phyloP scores from a whole-genome alignment of 2,113 vertebrate species.

The Seriola quinqueradiata region DNA sequence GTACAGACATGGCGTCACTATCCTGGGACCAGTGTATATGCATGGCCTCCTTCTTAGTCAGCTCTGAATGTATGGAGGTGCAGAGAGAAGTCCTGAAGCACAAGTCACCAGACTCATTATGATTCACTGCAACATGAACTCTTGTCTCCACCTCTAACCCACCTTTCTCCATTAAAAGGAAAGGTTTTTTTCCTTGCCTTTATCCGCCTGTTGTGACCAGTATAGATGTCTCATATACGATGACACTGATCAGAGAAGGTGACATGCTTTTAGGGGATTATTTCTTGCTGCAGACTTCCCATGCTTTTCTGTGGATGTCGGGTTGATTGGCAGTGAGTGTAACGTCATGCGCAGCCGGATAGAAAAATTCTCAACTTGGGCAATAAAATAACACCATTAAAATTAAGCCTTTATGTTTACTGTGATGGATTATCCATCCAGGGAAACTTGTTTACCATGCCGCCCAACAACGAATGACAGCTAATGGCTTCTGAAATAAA shows the following conservation, averaged over 20 bases:
- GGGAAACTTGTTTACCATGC: slow-evolving; percentile 11
- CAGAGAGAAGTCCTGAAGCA: slow-evolving; percentile 55
- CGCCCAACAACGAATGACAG: slow-evolving; percentile 17
- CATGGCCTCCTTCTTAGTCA: slow-evolving; percentile 21
- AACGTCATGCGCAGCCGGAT: slow-evolving; percentile 1
- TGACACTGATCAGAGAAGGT: neutral
- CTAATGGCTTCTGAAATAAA: slow-evolving; percentile 4
- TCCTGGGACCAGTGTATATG: slow-evolving; percentile 55
- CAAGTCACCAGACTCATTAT: slow-evolving; percentile 30
- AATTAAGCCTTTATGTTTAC: slow-evolving; percentile 20
- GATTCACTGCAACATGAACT: slow-evolving; percentile 26
- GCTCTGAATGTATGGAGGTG: slow-evolving; percentile 48
- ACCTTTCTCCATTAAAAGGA: neutral
- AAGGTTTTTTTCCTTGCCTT: slow-evolving; percentile 4
- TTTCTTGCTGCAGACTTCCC: slow-evolving; percentile 6
- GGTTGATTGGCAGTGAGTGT: slow-evolving; percentile 16
- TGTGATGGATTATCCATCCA: slow-evolving; percentile 24
- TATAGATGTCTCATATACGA: neutral
- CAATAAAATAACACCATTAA: slow-evolving; percentile 13
- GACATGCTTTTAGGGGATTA: neutral
- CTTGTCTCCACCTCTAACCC: neutral
- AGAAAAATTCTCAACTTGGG: neutral
- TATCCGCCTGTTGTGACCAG: neutral
- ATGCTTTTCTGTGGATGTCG: neutral
- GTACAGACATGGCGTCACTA: slow-evolving; percentile 60